Evolutionary conservation across 2,888 invertebrate genomes (phyloP).

Genomic region (Coelinius sp.): DNA sequence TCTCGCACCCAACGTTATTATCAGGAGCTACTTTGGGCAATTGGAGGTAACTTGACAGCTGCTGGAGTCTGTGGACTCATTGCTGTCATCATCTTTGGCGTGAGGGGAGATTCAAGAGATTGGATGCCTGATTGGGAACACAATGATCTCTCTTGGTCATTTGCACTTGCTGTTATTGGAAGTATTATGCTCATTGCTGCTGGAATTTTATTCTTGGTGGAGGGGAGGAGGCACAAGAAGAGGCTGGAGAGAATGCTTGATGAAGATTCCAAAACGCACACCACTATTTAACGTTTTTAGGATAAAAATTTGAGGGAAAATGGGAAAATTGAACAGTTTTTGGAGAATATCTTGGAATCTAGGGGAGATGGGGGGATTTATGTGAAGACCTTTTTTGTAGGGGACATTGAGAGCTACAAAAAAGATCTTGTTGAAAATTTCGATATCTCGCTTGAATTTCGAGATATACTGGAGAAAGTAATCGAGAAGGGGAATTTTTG

Average conservation of each 20-base stretch:
- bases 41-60: constrained; percentile 81
- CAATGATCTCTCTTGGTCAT: constrained; percentile 96
- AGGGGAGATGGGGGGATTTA: neutral
- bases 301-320: neutral
- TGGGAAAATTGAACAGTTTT: no score
- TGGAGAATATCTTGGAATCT: neutral
- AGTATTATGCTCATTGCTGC: constrained; percentile 82
- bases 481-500: no score
- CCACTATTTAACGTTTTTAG: constrained; percentile 77
- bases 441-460: no score
- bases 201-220: constrained; percentile 86
- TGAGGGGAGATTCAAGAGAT: constrained; percentile 90
- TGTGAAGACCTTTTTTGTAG: no score
- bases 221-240: constrained; percentile 85
- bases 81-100: constrained; percentile 90
- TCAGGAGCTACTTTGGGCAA: constrained; percentile 80
- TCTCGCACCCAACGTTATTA: constrained; percentile 84
- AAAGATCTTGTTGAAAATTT: no score
- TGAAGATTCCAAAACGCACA: constrained; percentile 79
- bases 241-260: constrained; percentile 80
- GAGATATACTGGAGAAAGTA: no score
- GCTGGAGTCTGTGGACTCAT: constrained; percentile 86
- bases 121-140: constrained; percentile 98
- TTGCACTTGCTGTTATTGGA: constrained; percentile 87
- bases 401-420: no score